Percentiles rank a stretch among this genome's conserved stretches.
Conservation (phyloP, 1,140 invertebrate species). For the Ceratina australensis region DNA sequence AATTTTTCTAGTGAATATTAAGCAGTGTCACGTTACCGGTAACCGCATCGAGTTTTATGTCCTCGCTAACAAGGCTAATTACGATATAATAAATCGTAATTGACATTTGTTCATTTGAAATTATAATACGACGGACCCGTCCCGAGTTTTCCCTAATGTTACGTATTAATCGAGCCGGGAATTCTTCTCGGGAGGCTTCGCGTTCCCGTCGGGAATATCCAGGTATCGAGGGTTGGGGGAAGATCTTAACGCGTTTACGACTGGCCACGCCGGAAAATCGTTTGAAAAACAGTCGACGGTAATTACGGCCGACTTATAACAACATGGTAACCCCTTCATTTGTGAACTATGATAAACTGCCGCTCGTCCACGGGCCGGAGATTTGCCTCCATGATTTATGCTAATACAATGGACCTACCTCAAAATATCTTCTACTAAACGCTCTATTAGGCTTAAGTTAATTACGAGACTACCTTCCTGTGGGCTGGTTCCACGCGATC, state of each 20-base stretch:
- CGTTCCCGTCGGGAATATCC: background rate
- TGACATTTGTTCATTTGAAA: background rate
- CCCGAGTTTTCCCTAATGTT: background rate
- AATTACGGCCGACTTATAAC: conserved; percentile 55
- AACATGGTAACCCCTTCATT: conserved; percentile 60
- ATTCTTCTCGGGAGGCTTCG: background rate
- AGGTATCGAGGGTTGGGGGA: background rate
- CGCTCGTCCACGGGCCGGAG: conserved; percentile 48
- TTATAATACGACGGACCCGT: background rate
- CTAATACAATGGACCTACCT: conserved; percentile 66
- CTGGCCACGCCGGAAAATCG: conserved; percentile 28
- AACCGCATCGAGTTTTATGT: conserved; percentile 31
- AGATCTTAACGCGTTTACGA: conserved; percentile 25
- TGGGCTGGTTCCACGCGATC: conserved; percentile 46
- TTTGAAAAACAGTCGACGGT: conserved; percentile 30
- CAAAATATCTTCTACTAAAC: conserved; percentile 63
- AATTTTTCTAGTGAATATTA: conserved; percentile 72
- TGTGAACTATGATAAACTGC: conserved; percentile 65
- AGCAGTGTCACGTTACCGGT: conserved; percentile 58
- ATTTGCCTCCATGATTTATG: conserved; percentile 69
- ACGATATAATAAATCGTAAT: background rate
- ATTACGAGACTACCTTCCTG: conserved; percentile 64
- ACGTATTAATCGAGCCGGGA: no score
- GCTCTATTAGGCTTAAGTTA: conserved; percentile 72
- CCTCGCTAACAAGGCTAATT: conserved; percentile 39